phyloP scores from a whole-genome alignment of 2,888 invertebrate genomes.

The Kuschelorhynchus macadamiae region DNA sequence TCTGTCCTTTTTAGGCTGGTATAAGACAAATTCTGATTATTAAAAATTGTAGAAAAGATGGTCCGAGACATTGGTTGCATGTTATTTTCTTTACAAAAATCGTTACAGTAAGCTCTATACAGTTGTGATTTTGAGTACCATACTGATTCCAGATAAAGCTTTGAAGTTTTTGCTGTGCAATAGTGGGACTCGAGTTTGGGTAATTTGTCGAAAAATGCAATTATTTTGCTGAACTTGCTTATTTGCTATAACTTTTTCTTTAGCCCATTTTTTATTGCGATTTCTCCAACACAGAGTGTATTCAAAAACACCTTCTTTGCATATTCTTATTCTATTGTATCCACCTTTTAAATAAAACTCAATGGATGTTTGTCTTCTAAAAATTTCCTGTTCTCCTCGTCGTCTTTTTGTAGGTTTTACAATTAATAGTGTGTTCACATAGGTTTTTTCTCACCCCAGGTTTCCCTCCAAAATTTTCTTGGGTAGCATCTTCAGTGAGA shows the following conservation, averaged over 20 bases:
- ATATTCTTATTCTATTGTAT: slow-evolving; percentile 35
- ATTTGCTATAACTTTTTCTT: neutral
- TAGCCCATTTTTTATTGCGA: neutral
- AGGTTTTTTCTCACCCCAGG: slow-evolving; percentile 21
- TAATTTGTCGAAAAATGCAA: slow-evolving; percentile 10
- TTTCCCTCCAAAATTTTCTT: slow-evolving; percentile 22
- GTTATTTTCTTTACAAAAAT: no score
- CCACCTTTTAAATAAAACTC: slow-evolving; percentile 41
- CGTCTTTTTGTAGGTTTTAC: slow-evolving; percentile 37
- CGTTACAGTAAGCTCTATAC: no score
- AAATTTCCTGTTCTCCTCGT: slow-evolving; percentile 30
- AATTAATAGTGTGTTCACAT: slow-evolving; percentile 31
- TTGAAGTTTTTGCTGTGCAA: slow-evolving; percentile 6
- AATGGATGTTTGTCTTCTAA: slow-evolving; percentile 39
- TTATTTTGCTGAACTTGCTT: slow-evolving; percentile 2
- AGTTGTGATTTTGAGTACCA: no score
- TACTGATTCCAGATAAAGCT: slow-evolving; percentile 23
- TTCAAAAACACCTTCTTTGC: slow-evolving; percentile 38
- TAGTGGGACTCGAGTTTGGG: slow-evolving; percentile 3
- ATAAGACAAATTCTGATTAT: no score
- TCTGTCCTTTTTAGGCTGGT: no score
- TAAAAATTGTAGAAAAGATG: no score
- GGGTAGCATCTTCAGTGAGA: slow-evolving; percentile 28
- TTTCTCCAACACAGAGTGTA: neutral
- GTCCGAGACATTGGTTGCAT: no score